Evolutionary conservation across 2,888 invertebrate genomes (phyloP).

Genomic region (Lomographa bimaculata): DNA sequence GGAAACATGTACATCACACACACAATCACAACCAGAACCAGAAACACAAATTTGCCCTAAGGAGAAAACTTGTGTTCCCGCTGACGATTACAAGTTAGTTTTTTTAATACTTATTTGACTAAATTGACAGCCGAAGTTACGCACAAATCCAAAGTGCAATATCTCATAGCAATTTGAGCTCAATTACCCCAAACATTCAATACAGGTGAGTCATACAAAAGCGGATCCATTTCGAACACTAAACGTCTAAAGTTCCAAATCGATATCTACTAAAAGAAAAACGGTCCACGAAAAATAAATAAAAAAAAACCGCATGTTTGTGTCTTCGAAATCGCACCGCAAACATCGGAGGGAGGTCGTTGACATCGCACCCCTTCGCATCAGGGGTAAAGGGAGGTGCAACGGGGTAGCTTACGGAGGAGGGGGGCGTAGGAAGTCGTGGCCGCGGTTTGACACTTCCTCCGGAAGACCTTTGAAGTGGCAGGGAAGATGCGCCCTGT

Average conservation of each 20-base stretch:
- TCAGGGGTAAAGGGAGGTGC: slow-evolving; percentile 40
- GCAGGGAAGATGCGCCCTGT: slow-evolving; percentile 52
- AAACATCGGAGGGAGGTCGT: slow-evolving; percentile 68
- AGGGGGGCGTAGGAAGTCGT: slow-evolving; percentile 61
- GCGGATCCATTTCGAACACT: slow-evolving; percentile 33
- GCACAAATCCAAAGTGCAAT: no score
- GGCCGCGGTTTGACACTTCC: slow-evolving; percentile 81
- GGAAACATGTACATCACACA: no score
- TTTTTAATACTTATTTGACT: no score
- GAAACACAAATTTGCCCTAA: no score
- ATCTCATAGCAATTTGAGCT: slow-evolving; percentile 4
- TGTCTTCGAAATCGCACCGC: slow-evolving; percentile 74
- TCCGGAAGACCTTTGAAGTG: slow-evolving; percentile 80
- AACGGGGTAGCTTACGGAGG: slow-evolving; percentile 39
- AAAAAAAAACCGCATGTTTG: slow-evolving; percentile 67
- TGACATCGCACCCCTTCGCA: slow-evolving; percentile 59
- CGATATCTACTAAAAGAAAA: slow-evolving; percentile 56
- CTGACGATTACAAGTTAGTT: no score
- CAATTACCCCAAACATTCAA: not conserved
- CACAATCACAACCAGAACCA: no score
- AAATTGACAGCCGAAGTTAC: no score
- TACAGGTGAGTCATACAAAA: slow-evolving; percentile 18
- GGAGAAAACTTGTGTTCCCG: no score
- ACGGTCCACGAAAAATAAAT: slow-evolving; percentile 56
- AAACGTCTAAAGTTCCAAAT: slow-evolving; percentile 48